Evolutionary conservation across 2,113 vertebrate genomes (phyloP).

Genomic region (Anguilla rostrata): DNA sequence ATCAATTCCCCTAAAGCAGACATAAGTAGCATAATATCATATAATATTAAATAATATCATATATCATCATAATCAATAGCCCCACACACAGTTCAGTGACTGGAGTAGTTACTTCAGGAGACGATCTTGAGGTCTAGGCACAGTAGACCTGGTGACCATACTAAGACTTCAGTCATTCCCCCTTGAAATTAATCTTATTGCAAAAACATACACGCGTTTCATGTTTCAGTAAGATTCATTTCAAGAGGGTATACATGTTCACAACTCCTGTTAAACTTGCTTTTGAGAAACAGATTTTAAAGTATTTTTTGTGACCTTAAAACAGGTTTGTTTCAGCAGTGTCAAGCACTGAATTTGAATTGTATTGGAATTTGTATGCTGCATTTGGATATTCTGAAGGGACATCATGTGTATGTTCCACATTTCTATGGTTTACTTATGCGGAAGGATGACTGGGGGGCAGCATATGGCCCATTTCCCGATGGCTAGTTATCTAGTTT

Average conservation of each 20-base stretch:
- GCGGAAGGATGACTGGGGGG: neutral
- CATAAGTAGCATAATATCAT: neutral
- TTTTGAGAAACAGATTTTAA: no score
- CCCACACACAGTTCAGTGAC: neutral
- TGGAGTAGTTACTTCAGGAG: neutral
- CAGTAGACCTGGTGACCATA: neutral
- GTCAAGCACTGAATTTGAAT: neutral
- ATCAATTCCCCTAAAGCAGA: neutral
- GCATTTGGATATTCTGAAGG: no score
- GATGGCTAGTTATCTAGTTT: conserved; percentile 44
- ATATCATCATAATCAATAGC: neutral
- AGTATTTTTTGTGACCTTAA: no score
- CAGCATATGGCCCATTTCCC: conserved; percentile 31
- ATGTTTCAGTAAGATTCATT: no score
- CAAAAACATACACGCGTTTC: no score
- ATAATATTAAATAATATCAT: neutral
- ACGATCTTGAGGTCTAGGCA: neutral
- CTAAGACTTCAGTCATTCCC: conserved; percentile 1
- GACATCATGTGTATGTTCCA: neutral
- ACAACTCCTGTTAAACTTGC: no score
- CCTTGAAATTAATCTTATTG: no score
- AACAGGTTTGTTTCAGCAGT: neutral
- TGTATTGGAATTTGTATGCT: no score
- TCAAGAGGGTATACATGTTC: no score
- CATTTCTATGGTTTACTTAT: conserved; percentile 17